Conservation (phyloP, 2,888 invertebrate species). For the Nephrocerus scutellatus region DNA sequence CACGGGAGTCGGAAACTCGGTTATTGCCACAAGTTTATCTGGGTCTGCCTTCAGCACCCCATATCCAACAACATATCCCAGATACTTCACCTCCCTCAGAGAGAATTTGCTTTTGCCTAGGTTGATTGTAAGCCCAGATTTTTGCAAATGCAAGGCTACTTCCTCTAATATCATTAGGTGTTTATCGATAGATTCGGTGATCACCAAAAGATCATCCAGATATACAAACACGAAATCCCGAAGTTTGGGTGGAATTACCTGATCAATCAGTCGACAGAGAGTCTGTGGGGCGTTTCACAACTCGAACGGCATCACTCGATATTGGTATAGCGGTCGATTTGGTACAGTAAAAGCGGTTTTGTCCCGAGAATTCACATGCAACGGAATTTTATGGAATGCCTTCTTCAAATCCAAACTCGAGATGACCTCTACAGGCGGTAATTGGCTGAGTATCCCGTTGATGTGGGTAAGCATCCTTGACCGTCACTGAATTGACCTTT, state of each 20-base stretch:
- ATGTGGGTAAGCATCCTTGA: too few relatives aligned
- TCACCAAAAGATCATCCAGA: slow-evolving; percentile 8
- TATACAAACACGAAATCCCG: slow-evolving; percentile 9
- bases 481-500: too few relatives aligned
- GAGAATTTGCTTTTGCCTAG: slow-evolving; percentile 2
- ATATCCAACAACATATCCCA: slow-evolving; percentile 8
- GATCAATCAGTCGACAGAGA: slow-evolving; percentile 15
- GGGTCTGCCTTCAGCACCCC: slow-evolving; percentile 6
- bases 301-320: slow-evolving; percentile 22
- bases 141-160: slow-evolving; percentile 1
- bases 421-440: too few relatives aligned
- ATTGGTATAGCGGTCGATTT: slow-evolving; percentile 20
- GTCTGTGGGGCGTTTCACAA: slow-evolving; percentile 19
- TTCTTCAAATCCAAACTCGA: too few relatives aligned
- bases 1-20: slow-evolving; percentile 3
- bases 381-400: slow-evolving; percentile 6
- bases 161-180: slow-evolving; percentile 1
- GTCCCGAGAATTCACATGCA: slow-evolving; percentile 2
- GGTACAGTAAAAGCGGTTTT: slow-evolving; percentile 30
- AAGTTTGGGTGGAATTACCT: slow-evolving; percentile 6
- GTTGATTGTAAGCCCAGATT: slow-evolving; percentile 4
- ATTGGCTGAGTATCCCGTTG: too few relatives aligned
- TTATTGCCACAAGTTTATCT: slow-evolving; percentile 6
- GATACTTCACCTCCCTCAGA: slow-evolving; percentile 4
- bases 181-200: slow-evolving; percentile 2